Base-by-base conservation (phyloP, 2,797 vertebrate species). In the Eremophila alpestris region DNA sequence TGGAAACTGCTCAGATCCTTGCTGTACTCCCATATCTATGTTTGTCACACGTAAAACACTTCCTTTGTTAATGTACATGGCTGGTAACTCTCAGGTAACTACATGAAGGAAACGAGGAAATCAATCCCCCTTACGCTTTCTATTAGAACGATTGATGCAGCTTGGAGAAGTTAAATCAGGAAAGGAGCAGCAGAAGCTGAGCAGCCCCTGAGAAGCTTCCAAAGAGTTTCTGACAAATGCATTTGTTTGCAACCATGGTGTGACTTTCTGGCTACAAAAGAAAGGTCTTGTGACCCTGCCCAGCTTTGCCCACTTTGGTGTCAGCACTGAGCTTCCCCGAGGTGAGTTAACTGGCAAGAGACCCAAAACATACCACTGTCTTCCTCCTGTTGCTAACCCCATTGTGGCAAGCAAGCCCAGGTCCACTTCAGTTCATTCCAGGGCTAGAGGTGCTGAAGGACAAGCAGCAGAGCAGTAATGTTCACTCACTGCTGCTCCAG, bases 131-230 rank as follows among this genome's bases (percentile, higher is more conserved):
- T 65, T 34, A 34, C 65, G 32, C 64, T 60, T 95, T 27, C 83
- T 78, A 30, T 83, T 94, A 26, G 90, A 92, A 83, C 68, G 56
- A 89, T 51, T 16, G 56, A 90, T 74, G 40, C 34, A 90, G 45
- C 45, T 65, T 60, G 87, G 83, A 91, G 68, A 36, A 59, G 11
- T 85, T 52, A 64, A 79, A 71, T 63, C 62, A 45, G 52, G 58
- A 90, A 94, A 63, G 56, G n/a, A 96, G 48, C 76, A 83, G 40
- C 22, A 87, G 30, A 83, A 78, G 18, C 43, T 90, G 48, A 86
- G 23, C 63, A 87, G 64, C 48, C 34, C 32, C 58, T 83, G 76
- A 41, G 92, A 80, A 87, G 22, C 17, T 46, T 78, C 49, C 83
- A 65, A 13, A 2, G 16, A n/a, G 69, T 79, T 93, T 55, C 36